Evolutionary conservation across 2,888 invertebrate genomes (phyloP).

Genomic region (Seira ritae): DNA sequence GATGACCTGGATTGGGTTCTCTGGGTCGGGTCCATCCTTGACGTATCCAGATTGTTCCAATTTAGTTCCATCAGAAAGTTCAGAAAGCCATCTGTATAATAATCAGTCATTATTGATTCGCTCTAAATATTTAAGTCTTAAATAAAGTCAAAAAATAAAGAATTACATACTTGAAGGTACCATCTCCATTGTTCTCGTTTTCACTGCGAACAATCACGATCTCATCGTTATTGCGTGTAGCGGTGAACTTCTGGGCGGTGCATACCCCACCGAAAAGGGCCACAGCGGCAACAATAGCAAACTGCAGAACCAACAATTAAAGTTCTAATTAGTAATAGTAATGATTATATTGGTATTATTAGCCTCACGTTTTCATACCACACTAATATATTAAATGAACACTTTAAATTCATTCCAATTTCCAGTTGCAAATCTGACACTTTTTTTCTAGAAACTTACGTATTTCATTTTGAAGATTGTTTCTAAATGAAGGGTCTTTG

Average conservation of each 20-base stretch:
- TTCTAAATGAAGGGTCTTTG: not conserved
- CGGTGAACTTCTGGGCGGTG: slow-evolving; percentile 39
- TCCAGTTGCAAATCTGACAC: not conserved
- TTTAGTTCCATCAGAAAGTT: slow-evolving; percentile 63
- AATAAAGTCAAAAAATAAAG: too few species aligned
- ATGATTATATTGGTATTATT: not conserved
- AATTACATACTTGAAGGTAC: slow-evolving; percentile 54
- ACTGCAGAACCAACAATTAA: slow-evolving; percentile 21
- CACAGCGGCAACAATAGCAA: slow-evolving; percentile 36
- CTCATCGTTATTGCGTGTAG: not conserved
- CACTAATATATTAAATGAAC: too few species aligned
- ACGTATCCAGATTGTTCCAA: slow-evolving; percentile 10
- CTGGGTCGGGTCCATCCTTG: slow-evolving; percentile 60
- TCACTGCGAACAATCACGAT: slow-evolving; percentile 47
- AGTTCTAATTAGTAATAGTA: not conserved
- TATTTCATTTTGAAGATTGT: slow-evolving; percentile 50
- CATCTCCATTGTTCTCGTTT: slow-evolving; percentile 64
- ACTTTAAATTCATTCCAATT: not conserved
- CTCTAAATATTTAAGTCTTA: too few species aligned
- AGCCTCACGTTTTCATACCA: too few species aligned
- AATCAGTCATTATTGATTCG: too few species aligned
- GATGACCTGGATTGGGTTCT: slow-evolving; percentile 64
- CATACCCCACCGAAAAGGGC: slow-evolving; percentile 31
- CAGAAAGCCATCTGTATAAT: slow-evolving; percentile 49
- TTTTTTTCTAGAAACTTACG: slow-evolving; percentile 48